Evolutionary conservation across 2,113 vertebrate species (phyloP).

Genomic region (Lepus europaeus): DNA sequence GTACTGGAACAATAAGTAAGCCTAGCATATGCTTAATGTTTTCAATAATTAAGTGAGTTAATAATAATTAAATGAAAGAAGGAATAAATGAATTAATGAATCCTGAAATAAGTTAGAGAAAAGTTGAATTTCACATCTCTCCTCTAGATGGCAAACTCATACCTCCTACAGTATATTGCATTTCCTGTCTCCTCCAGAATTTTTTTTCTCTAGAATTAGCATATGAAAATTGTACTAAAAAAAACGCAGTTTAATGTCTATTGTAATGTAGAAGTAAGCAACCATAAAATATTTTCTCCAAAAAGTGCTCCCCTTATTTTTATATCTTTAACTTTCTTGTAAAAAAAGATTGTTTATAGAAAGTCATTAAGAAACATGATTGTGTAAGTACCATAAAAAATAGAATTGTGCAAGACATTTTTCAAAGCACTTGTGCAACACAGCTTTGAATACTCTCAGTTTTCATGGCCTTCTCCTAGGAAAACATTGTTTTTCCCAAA

Average conservation of each 20-base stretch:
- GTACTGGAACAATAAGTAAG: slow-evolving; percentile 7
- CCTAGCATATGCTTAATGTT: background rate
- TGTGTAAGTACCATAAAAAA: slow-evolving; percentile 48
- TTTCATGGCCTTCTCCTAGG: background rate
- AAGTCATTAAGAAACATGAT: slow-evolving; percentile 61
- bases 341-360: slow-evolving; percentile 29
- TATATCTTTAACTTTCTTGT: slow-evolving; percentile 7
- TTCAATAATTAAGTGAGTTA: slow-evolving; percentile 50
- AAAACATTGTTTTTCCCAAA: slow-evolving; percentile 44
- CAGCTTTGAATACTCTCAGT: slow-evolving; percentile 18
- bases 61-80: slow-evolving; percentile 29
- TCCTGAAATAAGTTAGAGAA: slow-evolving; percentile 16
- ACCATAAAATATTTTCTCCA: background rate
- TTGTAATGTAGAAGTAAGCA: background rate
- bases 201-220: background rate
- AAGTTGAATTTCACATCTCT: slow-evolving; percentile 63
- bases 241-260: slow-evolving; percentile 8
- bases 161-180: slow-evolving; percentile 51
- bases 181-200: slow-evolving; percentile 20
- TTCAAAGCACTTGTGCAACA: slow-evolving; percentile 43
- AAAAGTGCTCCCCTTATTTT: slow-evolving; percentile 13
- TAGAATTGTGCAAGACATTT: slow-evolving; percentile 54
- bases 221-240: slow-evolving; percentile 14
- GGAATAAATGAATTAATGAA: slow-evolving; percentile 25
- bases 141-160: slow-evolving; percentile 81